Evolutionary conservation across 92 coral and sea anemone genomes (phyloP).

Genomic region (Diadumene lineata): DNA sequence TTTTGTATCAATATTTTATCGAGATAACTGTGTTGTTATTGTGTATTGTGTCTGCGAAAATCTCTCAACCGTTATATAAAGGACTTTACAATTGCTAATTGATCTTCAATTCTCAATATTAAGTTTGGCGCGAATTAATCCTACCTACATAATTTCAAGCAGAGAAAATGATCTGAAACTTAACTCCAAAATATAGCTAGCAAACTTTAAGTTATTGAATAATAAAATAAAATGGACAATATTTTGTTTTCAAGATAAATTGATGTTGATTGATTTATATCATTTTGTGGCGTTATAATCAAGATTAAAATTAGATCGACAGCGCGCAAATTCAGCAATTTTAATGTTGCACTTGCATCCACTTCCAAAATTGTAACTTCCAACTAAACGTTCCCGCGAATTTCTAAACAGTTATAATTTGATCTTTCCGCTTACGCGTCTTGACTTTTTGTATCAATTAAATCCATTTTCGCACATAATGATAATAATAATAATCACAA

Average conservation of each 20-base stretch:
- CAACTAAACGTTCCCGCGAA: too few relatives aligned
- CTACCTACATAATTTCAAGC: neutral
- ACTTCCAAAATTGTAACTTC: too few relatives aligned
- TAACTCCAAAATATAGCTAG: too few relatives aligned
- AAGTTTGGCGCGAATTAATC: neutral
- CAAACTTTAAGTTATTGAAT: too few relatives aligned
- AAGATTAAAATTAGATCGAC: neutral
- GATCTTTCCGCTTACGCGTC: too few relatives aligned
- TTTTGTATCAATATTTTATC: conserved; percentile 2
- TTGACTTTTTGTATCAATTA: neutral
- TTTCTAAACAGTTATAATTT: too few relatives aligned
- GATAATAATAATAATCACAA: too few relatives aligned
- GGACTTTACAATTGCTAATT: neutral
- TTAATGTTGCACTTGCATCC: neutral
- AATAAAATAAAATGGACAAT: too few relatives aligned
- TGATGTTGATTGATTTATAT: neutral
- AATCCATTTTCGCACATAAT: neutral
- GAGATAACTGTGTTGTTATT: neutral
- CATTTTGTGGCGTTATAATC: neutral
- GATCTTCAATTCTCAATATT: neutral
- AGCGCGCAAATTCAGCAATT: neutral
- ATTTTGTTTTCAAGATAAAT: neutral
- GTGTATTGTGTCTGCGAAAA: neutral
- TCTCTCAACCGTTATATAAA: neutral
- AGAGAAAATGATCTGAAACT: too few relatives aligned